phyloP scores from a whole-genome alignment of 2,113 vertebrate species.

The Vulpes ferrilata region DNA sequence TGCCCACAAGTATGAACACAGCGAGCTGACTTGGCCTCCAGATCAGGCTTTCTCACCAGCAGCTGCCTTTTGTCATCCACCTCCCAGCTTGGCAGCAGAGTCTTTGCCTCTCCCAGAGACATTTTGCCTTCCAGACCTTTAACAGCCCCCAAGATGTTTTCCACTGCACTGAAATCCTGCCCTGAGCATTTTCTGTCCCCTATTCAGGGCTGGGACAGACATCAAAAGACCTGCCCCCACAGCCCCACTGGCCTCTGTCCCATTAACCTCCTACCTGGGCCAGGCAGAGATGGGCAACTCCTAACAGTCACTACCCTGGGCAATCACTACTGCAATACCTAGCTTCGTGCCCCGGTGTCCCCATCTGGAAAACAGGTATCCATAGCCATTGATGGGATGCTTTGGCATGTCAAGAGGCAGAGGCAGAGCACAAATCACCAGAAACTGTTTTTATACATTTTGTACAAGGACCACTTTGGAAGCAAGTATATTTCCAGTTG shows the following conservation, averaged over 20 bases:
- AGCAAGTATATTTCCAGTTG: neutral
- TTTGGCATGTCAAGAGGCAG: neutral
- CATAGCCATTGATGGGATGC: neutral
- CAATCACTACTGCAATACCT: neutral
- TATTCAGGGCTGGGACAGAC: neutral
- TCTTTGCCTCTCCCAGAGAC: neutral
- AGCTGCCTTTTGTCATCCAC: neutral
- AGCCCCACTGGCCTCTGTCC: neutral
- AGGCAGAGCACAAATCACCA: neutral
- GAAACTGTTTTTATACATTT: conserved; percentile 77
- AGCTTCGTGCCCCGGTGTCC: conserved; percentile 21
- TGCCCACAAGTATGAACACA: conserved; percentile 97
- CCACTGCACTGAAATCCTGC: neutral
- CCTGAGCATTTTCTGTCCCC: neutral
- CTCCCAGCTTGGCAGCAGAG: neutral
- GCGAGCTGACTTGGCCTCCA: conserved; percentile 88
- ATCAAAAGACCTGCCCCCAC: neutral
- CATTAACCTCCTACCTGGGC: neutral
- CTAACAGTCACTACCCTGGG: neutral
- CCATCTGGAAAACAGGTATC: conserved; percentile 24
- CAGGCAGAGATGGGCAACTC: neutral
- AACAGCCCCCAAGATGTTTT: neutral
- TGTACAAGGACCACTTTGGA: conserved; percentile 60
- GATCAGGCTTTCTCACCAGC: neutral
- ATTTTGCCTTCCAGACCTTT: neutral